Evolutionary conservation across 2,888 invertebrate species (phyloP), one percentile per base, ranked within the genome.

Genomic region (Enchytraeus crypticus): DNA sequence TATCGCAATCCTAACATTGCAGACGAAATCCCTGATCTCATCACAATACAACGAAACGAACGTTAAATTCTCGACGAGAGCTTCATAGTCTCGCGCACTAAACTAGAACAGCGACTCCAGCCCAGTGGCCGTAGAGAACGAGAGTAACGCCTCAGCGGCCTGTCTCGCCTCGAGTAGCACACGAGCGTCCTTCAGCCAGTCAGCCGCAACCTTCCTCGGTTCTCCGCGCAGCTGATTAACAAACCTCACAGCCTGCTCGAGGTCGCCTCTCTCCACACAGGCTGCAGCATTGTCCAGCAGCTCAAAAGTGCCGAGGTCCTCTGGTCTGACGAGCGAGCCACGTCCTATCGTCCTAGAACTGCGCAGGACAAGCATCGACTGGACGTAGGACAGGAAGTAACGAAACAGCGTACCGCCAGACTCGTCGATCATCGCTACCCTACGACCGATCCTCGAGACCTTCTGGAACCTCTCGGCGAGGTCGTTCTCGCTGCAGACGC

Each of bases 141-240:
- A 90, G 76, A 93, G 84, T 32, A 97, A 82, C 0, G 90, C 88
- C 73, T 90, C 87, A 11, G 92, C 90, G 14, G 92, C 92, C 79
- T 92, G 92, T 74, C 88, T 85, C 11, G 91, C 89, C 81, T 95
- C 95, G 66, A 96, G 81, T 67, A 89, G 84, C 55, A 88, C 84
- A 58, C 87, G 84, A 0, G 90, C 86, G 71, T 91, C 92, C 60
- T 86, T 84, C 76, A 90, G 85, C 96, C 96, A 97, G 66, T 90
- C 87, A 47, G 82, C 80, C 0, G 95, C 90, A 1, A 93, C 86
- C 57, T 85, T 84, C 3, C 88, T 84, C 0, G 97, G 86, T 38
- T 92, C 92, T n/a, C 96, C 96, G 71, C 87, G 83, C 63, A 97
- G 81, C 30, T 92, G 84, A 74, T 88, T 88, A 83, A 80, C 88